Evolutionary conservation across 1,140 invertebrate species (phyloP).

Genomic region (Drosophila sp.): DNA sequence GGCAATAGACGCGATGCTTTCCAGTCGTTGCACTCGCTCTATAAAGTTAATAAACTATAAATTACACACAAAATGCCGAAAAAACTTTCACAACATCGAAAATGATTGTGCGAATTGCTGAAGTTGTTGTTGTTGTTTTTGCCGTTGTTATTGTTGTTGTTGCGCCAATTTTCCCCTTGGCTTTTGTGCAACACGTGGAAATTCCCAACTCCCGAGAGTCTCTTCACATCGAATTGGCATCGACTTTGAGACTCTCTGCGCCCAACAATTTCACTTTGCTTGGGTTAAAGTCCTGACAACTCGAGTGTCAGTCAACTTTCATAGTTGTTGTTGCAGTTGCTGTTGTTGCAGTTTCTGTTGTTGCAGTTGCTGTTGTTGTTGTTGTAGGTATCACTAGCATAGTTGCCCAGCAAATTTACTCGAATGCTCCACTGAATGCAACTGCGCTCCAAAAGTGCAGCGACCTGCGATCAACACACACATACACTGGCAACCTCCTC

Average conservation of each 20-base stretch:
- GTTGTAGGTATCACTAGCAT: constrained; percentile 73
- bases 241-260: constrained; percentile 27
- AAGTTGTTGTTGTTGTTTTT: constrained; percentile 14
- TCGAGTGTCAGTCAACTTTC: constrained; percentile 76
- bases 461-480: constrained; percentile 73
- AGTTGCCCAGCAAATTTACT: constrained; percentile 78
- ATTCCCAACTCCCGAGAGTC: constrained; percentile 41
- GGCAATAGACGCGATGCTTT: constrained; percentile 45
- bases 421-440: constrained; percentile 77
- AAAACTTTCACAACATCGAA: constrained; percentile 68
- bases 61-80: constrained; percentile 74
- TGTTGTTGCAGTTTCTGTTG: constrained; percentile 26
- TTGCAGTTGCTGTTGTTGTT: constrained; percentile 33
- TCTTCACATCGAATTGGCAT: constrained; percentile 43
- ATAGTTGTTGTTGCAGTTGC: constrained; percentile 39
- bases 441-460: constrained; percentile 58
- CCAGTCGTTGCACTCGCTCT: constrained; percentile 76
- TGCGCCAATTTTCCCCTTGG: constrained; percentile 52
- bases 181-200: constrained; percentile 74
- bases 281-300: constrained; percentile 79
- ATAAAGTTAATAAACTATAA: constrained; percentile 83
- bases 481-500: constrained; percentile 52
- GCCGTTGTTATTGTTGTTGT: constrained; percentile 30
- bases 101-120: constrained; percentile 41
- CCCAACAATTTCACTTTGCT: constrained; percentile 76